Conservation (phyloP, 2,888 invertebrate species). For the Lasioglossum morio region DNA sequence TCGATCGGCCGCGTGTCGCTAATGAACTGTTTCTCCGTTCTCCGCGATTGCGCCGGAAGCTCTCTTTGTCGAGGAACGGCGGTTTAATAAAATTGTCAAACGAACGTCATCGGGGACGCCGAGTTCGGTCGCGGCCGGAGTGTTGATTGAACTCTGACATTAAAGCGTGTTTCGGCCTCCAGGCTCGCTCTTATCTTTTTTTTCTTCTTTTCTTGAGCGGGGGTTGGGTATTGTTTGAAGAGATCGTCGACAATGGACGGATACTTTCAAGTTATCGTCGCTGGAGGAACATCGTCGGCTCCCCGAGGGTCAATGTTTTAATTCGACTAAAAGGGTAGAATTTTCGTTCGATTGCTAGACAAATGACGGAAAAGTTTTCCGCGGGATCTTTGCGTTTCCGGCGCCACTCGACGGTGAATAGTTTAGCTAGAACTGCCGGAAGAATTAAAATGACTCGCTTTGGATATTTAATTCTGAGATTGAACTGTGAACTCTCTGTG, state of each 20-base stretch:
- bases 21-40: constrained; percentile 64
- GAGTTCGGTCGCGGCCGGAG: constrained; percentile 13
- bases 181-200: not conserved
- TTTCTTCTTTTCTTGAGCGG: not conserved
- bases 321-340: not conserved
- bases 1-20: constrained; percentile 62
- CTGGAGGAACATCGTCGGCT: not conserved
- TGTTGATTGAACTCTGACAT: constrained; percentile 35
- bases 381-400: not conserved
- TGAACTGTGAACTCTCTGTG: not conserved
- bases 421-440: not conserved
- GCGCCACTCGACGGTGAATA: not conserved
- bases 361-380: constrained; percentile 54
- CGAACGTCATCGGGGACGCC: constrained; percentile 45
- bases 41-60: constrained; percentile 45
- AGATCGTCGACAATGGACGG: not conserved
- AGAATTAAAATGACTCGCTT: not conserved
- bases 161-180: constrained; percentile 34
- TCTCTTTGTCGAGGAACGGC: constrained; percentile 47
- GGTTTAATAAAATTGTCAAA: constrained; percentile 57
- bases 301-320: not conserved
- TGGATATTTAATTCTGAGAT: not conserved
- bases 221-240: not conserved
- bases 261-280: not conserved
- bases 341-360: not conserved